Evolutionary conservation across 2,888 invertebrate species (phyloP).

Genomic region (Drosophila fulvimacula): DNA sequence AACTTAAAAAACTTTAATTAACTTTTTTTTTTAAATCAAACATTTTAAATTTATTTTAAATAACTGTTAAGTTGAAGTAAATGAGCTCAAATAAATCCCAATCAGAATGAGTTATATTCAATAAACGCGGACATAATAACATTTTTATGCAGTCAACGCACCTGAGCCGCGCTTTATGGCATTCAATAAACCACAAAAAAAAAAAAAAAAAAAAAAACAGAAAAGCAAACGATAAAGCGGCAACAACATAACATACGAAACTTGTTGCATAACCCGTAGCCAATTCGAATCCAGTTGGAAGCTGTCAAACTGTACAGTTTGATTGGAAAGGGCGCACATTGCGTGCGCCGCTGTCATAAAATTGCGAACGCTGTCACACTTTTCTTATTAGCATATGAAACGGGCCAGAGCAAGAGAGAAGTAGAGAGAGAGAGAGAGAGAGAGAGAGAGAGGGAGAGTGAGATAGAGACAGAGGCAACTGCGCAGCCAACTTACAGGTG

Average conservation of each 20-base stretch:
- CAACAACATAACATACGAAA: conserved; percentile 44
- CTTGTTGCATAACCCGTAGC: conserved; percentile 68
- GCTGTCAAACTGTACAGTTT: conserved; percentile 56
- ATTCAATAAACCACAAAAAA: conserved; percentile 45
- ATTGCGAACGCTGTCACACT: conserved; percentile 40
- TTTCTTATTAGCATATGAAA: conserved; percentile 47
- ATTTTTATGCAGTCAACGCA: conserved; percentile 59
- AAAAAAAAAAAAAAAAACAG: too few relatives aligned
- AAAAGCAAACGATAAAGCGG: conserved; percentile 21
- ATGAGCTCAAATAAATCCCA: conserved; percentile 4
- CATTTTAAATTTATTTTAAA: conserved; percentile 7
- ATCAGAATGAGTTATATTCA: conserved; percentile 39
- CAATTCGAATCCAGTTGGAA: conserved; percentile 43
- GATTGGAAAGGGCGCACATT: conserved; percentile 40
- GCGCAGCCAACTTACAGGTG: conserved; percentile 49
- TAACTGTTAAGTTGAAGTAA: conserved; percentile 17
- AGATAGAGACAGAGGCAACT: conserved; percentile 9
- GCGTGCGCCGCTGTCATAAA: conserved; percentile 49
- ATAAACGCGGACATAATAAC: conserved; percentile 27
- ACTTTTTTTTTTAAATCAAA: too few relatives aligned
- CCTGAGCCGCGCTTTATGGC: conserved; percentile 51
- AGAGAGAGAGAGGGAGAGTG: not conserved
- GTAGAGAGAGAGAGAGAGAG: not conserved
- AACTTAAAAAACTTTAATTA: not conserved
- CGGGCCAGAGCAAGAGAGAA: not conserved